phyloP scores from a whole-genome alignment of 1,140 invertebrate genomes.

The Drosophila kanapiae region DNA sequence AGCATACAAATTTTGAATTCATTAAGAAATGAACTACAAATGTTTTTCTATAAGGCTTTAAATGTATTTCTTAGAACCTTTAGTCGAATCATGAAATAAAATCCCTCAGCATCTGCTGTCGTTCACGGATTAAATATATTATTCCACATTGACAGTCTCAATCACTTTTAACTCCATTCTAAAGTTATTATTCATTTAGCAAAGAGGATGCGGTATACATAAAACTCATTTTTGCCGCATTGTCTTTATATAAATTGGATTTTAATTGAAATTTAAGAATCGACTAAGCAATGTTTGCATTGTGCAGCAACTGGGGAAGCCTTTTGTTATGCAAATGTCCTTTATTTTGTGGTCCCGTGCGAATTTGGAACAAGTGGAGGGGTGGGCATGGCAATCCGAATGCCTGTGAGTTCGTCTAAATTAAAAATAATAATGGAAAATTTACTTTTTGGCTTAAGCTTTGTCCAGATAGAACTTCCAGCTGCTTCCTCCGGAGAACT shows the following conservation, averaged over 20 bases:
- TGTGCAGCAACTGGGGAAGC: conserved; percentile 64
- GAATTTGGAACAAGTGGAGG: conserved; percentile 25
- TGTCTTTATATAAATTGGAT: conserved; percentile 73
- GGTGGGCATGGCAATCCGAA: conserved; percentile 8
- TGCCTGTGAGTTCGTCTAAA: conserved; percentile 54
- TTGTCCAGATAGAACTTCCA: conserved; percentile 47
- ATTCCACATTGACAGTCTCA: conserved; percentile 10
- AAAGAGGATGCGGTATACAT: conserved; percentile 17
- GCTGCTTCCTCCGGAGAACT: not conserved
- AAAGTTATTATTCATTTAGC: conserved; percentile 56
- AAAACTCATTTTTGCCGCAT: conserved; percentile 49
- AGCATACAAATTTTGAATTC: no score
- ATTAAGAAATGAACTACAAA: not conserved
- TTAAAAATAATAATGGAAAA: conserved; percentile 79
- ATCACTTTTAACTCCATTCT: conserved; percentile 21
- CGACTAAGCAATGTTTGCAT: conserved; percentile 80
- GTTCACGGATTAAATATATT: not conserved
- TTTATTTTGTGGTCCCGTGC: conserved; percentile 49
- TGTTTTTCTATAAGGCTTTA: not conserved
- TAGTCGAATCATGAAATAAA: no score
- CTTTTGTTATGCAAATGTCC: conserved; percentile 79
- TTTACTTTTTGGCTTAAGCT: conserved; percentile 80
- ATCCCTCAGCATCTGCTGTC: not conserved
- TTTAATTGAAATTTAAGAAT: conserved; percentile 83
- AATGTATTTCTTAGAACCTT: not conserved